Evolutionary conservation across 2,797 vertebrate species (phyloP).

Genomic region (Fistularia commersonii): DNA sequence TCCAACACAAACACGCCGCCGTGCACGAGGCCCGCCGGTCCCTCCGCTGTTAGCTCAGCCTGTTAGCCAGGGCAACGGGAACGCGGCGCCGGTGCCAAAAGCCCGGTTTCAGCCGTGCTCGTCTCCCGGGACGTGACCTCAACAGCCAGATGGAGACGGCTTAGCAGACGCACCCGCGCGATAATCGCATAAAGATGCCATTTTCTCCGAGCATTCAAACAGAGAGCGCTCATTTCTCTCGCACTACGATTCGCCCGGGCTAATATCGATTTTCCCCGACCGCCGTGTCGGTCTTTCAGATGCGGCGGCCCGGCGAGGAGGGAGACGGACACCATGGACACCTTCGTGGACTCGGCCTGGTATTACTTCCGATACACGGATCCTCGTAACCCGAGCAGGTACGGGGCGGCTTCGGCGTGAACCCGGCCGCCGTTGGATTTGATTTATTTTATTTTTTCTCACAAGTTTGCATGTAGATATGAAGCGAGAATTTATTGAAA

Average conservation of each 20-base stretch:
- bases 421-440: background rate
- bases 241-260: constrained; percentile 23
- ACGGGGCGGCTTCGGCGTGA: too few species aligned
- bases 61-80: constrained; percentile 56
- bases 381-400: constrained; percentile 85
- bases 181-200: constrained; percentile 30
- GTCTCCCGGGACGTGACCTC: constrained; percentile 57
- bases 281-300: constrained; percentile 63
- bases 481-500: too few species aligned
- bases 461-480: too few species aligned
- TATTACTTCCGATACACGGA: constrained; percentile 95
- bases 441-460: constrained; percentile 4
- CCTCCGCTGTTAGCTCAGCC: constrained; percentile 64
- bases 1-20: constrained; percentile 63
- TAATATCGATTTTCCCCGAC: constrained; percentile 41
- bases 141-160: constrained; percentile 56
- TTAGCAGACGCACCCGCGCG: constrained; percentile 17
- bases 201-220: constrained; percentile 38
- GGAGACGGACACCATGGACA: constrained; percentile 97
- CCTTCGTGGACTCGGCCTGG: constrained; percentile 96
- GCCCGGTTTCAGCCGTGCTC: constrained; percentile 46
- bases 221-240: constrained; percentile 30
- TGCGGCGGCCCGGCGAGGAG: constrained; percentile 84
- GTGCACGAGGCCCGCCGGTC: constrained; percentile 43
- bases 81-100: constrained; percentile 50